A percentile compares a stretch with the other conserved stretches of the same genome.
Conservation (phyloP, 2,797 vertebrate species). For the Yasuhikotakia modesta region DNA sequence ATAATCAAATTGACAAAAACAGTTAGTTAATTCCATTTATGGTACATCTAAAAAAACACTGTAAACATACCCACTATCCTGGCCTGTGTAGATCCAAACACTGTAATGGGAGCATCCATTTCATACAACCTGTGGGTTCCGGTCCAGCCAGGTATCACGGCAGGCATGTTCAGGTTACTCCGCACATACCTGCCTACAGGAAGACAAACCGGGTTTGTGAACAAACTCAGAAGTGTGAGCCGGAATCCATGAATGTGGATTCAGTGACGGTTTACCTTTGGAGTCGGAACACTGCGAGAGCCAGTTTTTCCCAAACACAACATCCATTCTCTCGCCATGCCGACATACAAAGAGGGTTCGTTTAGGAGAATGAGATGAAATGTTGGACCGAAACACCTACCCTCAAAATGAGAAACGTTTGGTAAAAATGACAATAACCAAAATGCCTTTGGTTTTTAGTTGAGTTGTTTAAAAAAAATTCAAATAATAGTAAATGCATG, state of each 20-base stretch:
- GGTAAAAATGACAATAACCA: not conserved
- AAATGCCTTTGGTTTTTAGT: not conserved
- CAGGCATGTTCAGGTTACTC: slow-evolving; percentile 96
- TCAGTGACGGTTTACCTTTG: slow-evolving; percentile 83
- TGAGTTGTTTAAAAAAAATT: not conserved
- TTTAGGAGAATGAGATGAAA: slow-evolving; percentile 81
- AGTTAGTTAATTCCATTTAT: not conserved
- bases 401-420: too few species aligned
- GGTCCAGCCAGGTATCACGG: slow-evolving; percentile 84
- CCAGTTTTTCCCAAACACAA: slow-evolving; percentile 98
- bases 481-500: not conserved
- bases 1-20: slow-evolving; percentile 32
- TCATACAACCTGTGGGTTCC: slow-evolving; percentile 91
- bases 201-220: slow-evolving; percentile 18
- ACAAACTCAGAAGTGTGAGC: not conserved
- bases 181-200: slow-evolving; percentile 81
- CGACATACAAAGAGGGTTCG: slow-evolving; percentile 94
- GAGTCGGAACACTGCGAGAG: slow-evolving; percentile 93
- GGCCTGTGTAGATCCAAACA: slow-evolving; percentile 93
- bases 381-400: slow-evolving; percentile 81
- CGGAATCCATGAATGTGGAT: not conserved
- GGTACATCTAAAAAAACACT: not conserved
- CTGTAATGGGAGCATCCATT: slow-evolving; percentile 94
- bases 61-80: slow-evolving; percentile 84
- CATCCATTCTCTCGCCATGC: slow-evolving; percentile 97